Base-by-base conservation (phyloP, 2,797 vertebrate genomes). In the Discoglossus pictus region DNA sequence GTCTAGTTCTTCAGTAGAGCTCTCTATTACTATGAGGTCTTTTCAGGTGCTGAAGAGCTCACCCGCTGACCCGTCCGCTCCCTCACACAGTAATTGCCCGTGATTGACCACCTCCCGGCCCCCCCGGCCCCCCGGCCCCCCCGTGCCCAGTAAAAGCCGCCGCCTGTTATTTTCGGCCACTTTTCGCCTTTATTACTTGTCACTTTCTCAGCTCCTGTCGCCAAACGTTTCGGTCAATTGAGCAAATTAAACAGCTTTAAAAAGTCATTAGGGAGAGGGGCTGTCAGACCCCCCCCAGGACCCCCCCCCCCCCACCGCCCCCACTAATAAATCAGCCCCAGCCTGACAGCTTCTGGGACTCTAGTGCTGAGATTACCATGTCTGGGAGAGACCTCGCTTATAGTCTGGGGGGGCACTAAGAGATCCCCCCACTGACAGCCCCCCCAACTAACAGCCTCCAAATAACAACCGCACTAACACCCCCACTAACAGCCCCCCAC, bases 201-300 rank as follows among this genome's bases (percentile, higher is more conserved):
- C 56, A 61, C 56, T 68, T 43, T 15, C 47, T 13, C 56, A 13
- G 39, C 58, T 61, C 47, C 56, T 61, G 55, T 61, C 56, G 47
- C 47, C 56, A 52, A 60, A 54, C 48, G 47, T 8, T 61, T 68
- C 15, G 66, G 66, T 68, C 66, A 68, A 68, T 61, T 61, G 53
- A 61, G 66, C 48, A 68, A 68, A 68, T 68, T 46, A 61, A 61
- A 40, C 56, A 56, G 51, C 46, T 61, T 68, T 68, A 53, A 54
- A 42, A 61, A 68, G 66, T 68, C 66, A 61, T 68, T 68, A 68
- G 56, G 36, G 48, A 68, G 56, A 61, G 12, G 7, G 16, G 58
- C 66, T 68, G 65, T 60, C 65, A 68, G 25, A 15, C 54, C 48
- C n/a, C 39, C 17, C 17, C 23, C 43, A 27, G 10, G 16, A 11